These are phyloP conservation scores for Haplotaxodon microlepis DNA, from an alignment of 2,113 vertebrate species.

Conservation along the genomic window DNA sequence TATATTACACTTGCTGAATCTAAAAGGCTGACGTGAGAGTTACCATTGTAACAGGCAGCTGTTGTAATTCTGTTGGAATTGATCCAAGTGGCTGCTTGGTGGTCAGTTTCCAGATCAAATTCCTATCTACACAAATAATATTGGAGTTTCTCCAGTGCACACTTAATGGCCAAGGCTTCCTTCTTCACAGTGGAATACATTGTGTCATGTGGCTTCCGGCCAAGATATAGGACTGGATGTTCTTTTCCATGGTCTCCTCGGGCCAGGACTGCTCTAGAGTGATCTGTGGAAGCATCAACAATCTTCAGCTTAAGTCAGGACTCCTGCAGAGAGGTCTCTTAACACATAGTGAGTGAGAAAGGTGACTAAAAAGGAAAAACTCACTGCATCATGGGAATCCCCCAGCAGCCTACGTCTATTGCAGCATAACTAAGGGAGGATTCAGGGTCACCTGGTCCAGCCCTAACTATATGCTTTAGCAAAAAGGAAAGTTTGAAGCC, in stretches of 20 bases:
- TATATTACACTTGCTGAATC: neutral
- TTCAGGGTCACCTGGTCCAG: neutral
- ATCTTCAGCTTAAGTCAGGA: neutral
- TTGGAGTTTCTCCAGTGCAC: neutral
- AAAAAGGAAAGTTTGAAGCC: neutral
- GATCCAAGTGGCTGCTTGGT: neutral
- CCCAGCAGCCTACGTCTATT: accelerated
- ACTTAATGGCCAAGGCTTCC: neutral
- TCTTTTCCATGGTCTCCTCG: neutral
- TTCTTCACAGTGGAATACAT: neutral
- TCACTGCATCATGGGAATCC: neutral
- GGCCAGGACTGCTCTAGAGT: neutral
- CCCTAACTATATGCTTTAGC: neutral
- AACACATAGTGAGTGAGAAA: neutral
- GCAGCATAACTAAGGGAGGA: neutral
- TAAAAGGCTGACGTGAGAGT: neutral
- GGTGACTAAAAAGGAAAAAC: accelerated
- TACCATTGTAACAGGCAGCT: neutral
- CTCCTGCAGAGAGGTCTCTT: neutral
- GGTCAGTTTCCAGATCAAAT: too few species aligned
- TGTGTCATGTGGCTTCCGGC: accelerated
- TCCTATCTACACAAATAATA: neutral
- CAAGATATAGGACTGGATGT: neutral
- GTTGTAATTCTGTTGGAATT: accelerated
- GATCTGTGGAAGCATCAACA: neutral